Base-by-base conservation (phyloP, 92 coral and sea anemone species). In the Umimayanthus kanabou region DNA sequence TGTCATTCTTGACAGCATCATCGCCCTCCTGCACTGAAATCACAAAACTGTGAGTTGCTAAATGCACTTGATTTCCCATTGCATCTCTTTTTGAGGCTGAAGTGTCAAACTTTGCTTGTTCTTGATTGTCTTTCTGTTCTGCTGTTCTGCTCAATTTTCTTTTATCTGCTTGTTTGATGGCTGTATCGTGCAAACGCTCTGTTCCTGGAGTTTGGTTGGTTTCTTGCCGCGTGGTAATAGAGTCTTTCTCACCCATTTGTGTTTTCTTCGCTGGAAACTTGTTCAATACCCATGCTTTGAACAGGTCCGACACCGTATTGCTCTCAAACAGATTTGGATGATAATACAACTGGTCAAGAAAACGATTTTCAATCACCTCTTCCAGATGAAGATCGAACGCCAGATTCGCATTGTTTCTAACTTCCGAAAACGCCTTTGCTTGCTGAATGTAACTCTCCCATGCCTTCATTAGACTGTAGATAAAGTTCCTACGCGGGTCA, bases 281-380 rank as follows among this genome's bases (percentile, higher is more conserved):
- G 77, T 82, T 82, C 25, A 69, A 40, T n/a, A 67, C 9, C 86
- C 86, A 82, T n/a, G 86, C 86, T n/a, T 25, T 40, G 61, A 82
- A 82, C 7, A 82, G 39, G 4, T 11, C 23, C 1, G 40, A 25
- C 29, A 42, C 53, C 50, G 61, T 67, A 23, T 18, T 43, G 18
- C 3, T 16, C 22, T 82, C 61, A 37, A n/a, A 11, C 39, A 82
- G 75, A 25, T 69, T 69, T 42, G 77, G 77, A 6, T 82, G 86
- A 69, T 42, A 82, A 30, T 67, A 82, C 5, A 91, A 43, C 37
- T 91, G 91, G 7, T 82, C 77, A 7, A 81, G 28, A 50, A 81
- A 89, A 20, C 82, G 37, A 57, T 2, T 10, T 7, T 82, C 47
- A 47, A 91, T 82, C 14, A 65, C 43, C 39, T 77, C 39, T 29